phyloP scores from a whole-genome alignment of 2,888 invertebrate genomes.

The Pseudococcus longispinus region DNA sequence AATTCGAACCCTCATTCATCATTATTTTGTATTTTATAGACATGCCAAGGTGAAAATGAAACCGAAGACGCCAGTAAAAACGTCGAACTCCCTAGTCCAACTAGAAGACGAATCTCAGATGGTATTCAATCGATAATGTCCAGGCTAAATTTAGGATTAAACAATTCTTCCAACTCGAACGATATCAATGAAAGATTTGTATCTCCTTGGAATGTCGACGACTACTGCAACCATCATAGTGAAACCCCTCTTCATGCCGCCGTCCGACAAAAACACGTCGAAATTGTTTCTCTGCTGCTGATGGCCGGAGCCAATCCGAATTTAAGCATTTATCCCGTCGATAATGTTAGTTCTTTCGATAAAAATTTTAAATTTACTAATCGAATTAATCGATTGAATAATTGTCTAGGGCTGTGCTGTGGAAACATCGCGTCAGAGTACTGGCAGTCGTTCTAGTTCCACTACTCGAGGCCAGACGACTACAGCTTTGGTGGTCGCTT shows the following conservation, averaged over 20 bases:
- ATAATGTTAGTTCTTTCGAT: neutral
- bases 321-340: constrained; percentile 66
- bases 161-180: constrained; percentile 65
- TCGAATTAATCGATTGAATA: neutral
- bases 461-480: constrained; percentile 22
- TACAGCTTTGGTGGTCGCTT: constrained; percentile 72
- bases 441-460: constrained; percentile 32
- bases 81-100: constrained; percentile 66
- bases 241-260: constrained; percentile 87
- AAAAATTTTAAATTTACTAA: no score
- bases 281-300: constrained; percentile 74
- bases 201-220: constrained; percentile 76
- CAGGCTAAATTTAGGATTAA: constrained; percentile 67
- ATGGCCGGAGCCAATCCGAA: constrained; percentile 84
- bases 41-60: constrained; percentile 6
- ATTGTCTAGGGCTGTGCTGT: neutral
- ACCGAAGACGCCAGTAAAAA: constrained; percentile 41
- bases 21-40: neutral
- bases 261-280: constrained; percentile 76
- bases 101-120: constrained; percentile 78
- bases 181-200: constrained; percentile 65
- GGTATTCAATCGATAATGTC: constrained; percentile 90
- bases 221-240: constrained; percentile 76
- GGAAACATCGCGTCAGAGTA: neutral
- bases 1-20: neutral